Conservation (phyloP, 2,888 invertebrate genomes). For the Autographa pulchrina region DNA sequence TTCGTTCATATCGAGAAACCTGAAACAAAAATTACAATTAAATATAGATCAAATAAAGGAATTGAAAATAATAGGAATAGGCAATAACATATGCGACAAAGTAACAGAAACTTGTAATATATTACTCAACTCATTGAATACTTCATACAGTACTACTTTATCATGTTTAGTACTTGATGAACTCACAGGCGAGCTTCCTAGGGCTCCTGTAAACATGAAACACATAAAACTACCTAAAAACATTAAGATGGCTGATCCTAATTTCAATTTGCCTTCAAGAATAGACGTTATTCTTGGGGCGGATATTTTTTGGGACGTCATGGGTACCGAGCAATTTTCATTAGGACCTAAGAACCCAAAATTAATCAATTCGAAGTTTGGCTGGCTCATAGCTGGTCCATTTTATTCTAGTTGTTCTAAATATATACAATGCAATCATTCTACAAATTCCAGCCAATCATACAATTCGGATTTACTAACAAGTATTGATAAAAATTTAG, state of each 20-base stretch:
- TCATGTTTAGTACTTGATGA: not conserved
- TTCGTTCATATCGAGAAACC: not conserved
- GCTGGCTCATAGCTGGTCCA: not conserved
- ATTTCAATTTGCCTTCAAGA: not conserved
- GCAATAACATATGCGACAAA: not conserved
- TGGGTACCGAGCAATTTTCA: not conserved
- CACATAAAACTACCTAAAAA: not conserved
- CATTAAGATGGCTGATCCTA: constrained; percentile 8
- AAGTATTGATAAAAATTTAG: not conserved
- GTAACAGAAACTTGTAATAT: not conserved
- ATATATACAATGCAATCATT: not conserved
- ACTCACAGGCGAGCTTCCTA: not conserved
- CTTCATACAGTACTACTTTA: not conserved
- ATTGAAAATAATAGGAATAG: constrained; percentile 9
- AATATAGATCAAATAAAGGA: not conserved
- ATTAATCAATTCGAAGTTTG: not conserved
- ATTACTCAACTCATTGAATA: not conserved
- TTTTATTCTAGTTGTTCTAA: not conserved
- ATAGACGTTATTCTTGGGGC: constrained; percentile 7
- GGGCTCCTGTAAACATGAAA: not conserved
- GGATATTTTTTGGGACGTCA: constrained; percentile 11
- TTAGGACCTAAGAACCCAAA: not conserved
- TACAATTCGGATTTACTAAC: not conserved
- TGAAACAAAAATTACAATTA: constrained; percentile 14
- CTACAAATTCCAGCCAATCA: not conserved